Evolutionary conservation across 2,113 vertebrate species (phyloP).

Genomic region (Sinocyclocheilus grahami): DNA sequence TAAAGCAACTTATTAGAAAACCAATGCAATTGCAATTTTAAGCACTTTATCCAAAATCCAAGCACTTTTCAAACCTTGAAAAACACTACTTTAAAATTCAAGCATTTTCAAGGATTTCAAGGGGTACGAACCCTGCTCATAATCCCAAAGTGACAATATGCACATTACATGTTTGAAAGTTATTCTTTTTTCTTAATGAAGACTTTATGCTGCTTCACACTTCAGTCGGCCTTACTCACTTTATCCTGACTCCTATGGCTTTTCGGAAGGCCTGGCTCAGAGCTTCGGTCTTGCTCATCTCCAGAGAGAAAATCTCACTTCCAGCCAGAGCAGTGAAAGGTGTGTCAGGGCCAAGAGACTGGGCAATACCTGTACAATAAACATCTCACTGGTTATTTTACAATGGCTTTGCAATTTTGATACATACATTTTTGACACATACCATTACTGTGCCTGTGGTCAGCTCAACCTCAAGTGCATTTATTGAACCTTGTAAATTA

Average conservation of each 20-base stretch:
- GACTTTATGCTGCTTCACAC: neutral
- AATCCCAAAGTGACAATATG: neutral
- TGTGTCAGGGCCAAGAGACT: slow-evolving; percentile 86
- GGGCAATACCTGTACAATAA: slow-evolving; percentile 81
- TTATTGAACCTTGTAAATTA: neutral
- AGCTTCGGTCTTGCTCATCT: slow-evolving; percentile 94
- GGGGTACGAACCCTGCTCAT: no score
- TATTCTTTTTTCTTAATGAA: neutral
- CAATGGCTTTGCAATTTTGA: neutral
- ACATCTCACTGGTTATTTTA: neutral
- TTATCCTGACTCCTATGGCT: slow-evolving; percentile 91
- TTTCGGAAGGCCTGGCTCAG: slow-evolving; percentile 90
- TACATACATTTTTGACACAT: neutral
- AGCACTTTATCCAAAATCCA: no score
- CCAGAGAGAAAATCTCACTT: slow-evolving; percentile 92
- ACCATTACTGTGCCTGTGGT: neutral
- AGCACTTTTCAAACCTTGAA: no score
- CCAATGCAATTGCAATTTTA: no score
- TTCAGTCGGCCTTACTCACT: slow-evolving; percentile 73
- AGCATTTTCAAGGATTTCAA: no score
- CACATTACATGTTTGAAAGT: neutral
- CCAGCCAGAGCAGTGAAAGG: slow-evolving; percentile 91
- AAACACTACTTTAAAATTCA: no score
- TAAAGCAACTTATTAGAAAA: no score
- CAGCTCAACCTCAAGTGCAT: neutral